Base-by-base conservation (phyloP, 2,888 invertebrate genomes). In the Sussaba pulchella region DNA sequence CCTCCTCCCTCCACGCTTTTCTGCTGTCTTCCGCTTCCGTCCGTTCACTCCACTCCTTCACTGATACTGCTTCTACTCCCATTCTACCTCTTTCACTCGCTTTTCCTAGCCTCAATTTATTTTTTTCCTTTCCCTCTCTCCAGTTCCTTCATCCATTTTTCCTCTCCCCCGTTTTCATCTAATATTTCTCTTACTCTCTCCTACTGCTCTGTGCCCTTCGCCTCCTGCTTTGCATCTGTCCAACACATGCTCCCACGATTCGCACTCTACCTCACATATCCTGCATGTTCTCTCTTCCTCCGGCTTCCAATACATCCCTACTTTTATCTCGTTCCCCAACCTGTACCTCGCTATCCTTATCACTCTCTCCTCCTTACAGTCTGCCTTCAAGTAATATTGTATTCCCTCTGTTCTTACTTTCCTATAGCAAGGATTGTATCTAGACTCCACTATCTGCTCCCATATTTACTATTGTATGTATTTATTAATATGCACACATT, bases 291-390 rank as follows among this genome's bases (percentile, higher is more conserved):
- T 26, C 12, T 47, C 4, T 4, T 69, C 69, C 14, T 54, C 26
- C 10, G 1, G 6, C 14, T 50, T 8, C 54, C 69, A 69, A 12
- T 69, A 69, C 10, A 5, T 14, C 41, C 50, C 54, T 14, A n/a
- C n/a, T n/a, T n/a, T n/a, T n/a, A n/a, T n/a, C n/a, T n/a, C n/a
- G n/a, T n/a, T n/a, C n/a, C n/a, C 74, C 1, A 59, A 10, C 19
- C 59, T 66, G n/a, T 26, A 74, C 10, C 66, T 54, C 1, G 66
- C 74, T 54, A 74, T 43, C 24, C 67, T 59, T 8, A 0, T 24
- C 5, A 17, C 17, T 10, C 54, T 26, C 39, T 66, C 39, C n/a
- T 59, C 45, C 0, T 14, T 26, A 54, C 59, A 74, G 14, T 43
- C 31, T 43, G 6, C 66, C 12, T n/a, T 54, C 21, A 74, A 45